These are phyloP conservation scores for Eurystomus glaucurus DNA, from an alignment of 2,797 vertebrate genomes.

Conservation along the genomic window DNA sequence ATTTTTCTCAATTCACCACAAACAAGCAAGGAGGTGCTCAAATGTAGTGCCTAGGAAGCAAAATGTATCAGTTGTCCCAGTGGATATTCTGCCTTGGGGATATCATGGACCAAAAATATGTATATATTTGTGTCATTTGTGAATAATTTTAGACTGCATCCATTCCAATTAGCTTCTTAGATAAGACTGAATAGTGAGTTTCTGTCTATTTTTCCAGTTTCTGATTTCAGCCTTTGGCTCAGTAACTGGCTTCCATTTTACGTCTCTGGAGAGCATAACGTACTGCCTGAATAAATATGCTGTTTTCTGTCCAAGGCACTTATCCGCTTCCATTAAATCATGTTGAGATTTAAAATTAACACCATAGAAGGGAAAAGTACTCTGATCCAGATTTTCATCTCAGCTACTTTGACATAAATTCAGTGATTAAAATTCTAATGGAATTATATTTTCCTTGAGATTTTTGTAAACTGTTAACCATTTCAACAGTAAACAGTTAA, in stretches of 20 bases:
- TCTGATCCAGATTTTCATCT: neutral
- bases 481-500: neutral
- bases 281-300: neutral
- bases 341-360: neutral
- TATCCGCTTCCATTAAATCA: neutral
- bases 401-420: neutral
- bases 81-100: neutral
- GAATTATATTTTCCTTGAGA: neutral
- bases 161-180: neutral
- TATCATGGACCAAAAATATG: neutral
- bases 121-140: neutral
- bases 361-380: neutral
- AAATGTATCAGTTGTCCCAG: neutral
- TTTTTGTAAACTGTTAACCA: neutral
- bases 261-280: neutral
- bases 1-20: neutral
- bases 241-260: neutral
- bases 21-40: neutral
- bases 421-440: neutral
- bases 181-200: neutral
- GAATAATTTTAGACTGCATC: neutral
- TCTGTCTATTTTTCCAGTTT: neutral
- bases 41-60: neutral
- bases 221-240: conserved; percentile 19
- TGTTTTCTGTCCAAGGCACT: neutral